phyloP scores from a whole-genome alignment of 2,113 vertebrate genomes.

The Catagonus wagneri region DNA sequence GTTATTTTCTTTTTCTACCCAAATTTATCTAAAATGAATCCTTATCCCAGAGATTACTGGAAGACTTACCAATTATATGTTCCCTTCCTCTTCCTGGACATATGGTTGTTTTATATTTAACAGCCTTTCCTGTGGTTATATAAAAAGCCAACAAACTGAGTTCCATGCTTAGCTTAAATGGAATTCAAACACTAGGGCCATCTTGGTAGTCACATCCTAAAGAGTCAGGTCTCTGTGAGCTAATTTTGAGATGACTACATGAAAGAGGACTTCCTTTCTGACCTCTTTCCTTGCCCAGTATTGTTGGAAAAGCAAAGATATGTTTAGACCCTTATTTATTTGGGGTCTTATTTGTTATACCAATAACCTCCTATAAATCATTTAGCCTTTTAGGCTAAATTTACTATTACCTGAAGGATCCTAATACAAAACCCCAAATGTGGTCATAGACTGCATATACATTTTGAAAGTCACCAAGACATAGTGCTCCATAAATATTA shows the following conservation, averaged over 20 bases:
- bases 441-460: not conserved
- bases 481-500: not conserved
- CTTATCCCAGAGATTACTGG: not conserved
- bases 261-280: not conserved
- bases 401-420: not conserved
- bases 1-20: not conserved
- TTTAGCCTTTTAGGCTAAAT: not conserved
- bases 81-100: not conserved
- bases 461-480: not conserved
- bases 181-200: rapidly evolving
- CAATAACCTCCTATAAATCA: not conserved
- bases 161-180: not conserved
- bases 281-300: not conserved
- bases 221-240: not conserved
- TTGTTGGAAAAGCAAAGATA: not conserved
- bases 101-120: not conserved
- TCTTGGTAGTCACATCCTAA: not conserved
- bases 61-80: not conserved
- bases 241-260: not conserved
- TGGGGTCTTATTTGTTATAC: not conserved
- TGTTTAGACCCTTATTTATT: not conserved
- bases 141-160: not conserved
- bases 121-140: not conserved
- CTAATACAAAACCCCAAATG: not conserved
- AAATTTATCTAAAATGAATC: not conserved